Evolutionary conservation across 2,888 invertebrate genomes (phyloP).

Genomic region (Epirrhoe tristata): DNA sequence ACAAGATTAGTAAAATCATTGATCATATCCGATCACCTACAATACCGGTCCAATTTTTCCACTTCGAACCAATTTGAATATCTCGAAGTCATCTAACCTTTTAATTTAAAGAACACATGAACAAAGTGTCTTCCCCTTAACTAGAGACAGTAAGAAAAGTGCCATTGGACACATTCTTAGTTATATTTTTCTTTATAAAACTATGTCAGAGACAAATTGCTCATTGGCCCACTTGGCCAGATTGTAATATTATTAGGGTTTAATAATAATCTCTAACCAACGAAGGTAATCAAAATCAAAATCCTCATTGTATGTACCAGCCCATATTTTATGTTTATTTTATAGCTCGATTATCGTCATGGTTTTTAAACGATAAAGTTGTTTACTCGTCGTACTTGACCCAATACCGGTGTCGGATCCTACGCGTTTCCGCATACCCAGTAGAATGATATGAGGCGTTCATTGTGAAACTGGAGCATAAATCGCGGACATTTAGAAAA

Average conservation of each 20-base stretch:
- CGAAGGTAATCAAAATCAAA: conserved; percentile 13
- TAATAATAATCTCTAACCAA: neutral
- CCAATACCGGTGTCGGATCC: conserved; percentile 61
- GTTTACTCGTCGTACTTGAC: conserved; percentile 71
- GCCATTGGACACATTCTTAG: too few species aligned
- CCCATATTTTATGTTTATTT: conserved; percentile 40
- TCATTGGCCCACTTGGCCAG: too few species aligned
- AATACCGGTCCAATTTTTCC: too few species aligned
- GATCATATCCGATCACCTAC: too few species aligned
- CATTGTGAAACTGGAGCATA: conserved; percentile 31
- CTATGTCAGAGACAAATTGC: too few species aligned
- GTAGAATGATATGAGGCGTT: conserved; percentile 18
- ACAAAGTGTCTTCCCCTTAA: too few species aligned
- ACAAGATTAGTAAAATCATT: too few species aligned
- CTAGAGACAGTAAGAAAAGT: too few species aligned
- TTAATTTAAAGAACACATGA: neutral
- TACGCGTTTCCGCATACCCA: conserved; percentile 52
- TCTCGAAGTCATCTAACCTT: too few species aligned
- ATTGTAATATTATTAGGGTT: too few species aligned
- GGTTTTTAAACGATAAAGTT: conserved; percentile 60
- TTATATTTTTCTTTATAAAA: too few species aligned
- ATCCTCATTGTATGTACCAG: conserved; percentile 13
- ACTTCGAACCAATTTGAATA: neutral
- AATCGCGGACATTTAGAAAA: conserved; percentile 6
- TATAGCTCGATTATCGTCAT: conserved; percentile 57